Evolutionary conservation across 2,797 vertebrate genomes (phyloP).

Genomic region (Pampus argenteus): DNA sequence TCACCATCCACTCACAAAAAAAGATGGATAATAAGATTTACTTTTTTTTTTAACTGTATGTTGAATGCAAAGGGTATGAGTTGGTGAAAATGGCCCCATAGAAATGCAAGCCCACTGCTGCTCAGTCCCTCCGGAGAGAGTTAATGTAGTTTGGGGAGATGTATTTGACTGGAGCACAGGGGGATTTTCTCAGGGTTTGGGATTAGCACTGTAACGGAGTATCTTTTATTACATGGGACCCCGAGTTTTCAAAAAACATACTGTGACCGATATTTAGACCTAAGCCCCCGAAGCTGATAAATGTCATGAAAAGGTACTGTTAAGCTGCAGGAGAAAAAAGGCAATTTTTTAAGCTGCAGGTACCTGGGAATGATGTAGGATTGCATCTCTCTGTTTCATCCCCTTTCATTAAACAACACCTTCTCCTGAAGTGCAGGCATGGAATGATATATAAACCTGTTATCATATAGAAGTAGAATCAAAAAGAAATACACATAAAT

Average conservation of each 20-base stretch:
- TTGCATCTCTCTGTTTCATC: slow-evolving; percentile 65
- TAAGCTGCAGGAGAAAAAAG: slow-evolving; percentile 79
- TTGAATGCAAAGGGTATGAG: slow-evolving; percentile 78
- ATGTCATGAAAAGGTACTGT: slow-evolving; percentile 83
- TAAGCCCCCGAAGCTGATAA: slow-evolving; percentile 86
- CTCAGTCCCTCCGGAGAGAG: slow-evolving; percentile 73
- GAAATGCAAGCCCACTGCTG: slow-evolving; percentile 75
- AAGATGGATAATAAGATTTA: slow-evolving; percentile 81
- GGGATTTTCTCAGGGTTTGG: slow-evolving; percentile 82
- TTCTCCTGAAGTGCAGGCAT: slow-evolving; percentile 30
- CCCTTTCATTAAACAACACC: slow-evolving; percentile 49
- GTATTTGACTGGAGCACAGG: slow-evolving; percentile 79
- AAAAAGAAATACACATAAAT: background rate
- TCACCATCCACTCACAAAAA: slow-evolving; percentile 73
- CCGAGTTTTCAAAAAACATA: slow-evolving; percentile 83
- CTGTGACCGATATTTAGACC: slow-evolving; percentile 89
- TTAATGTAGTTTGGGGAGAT: slow-evolving; percentile 84
- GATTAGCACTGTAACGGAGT: slow-evolving; percentile 86
- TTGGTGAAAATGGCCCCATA: slow-evolving; percentile 74
- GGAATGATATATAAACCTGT: slow-evolving; percentile 33
- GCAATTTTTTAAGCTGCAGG: slow-evolving; percentile 78
- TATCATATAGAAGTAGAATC: slow-evolving; percentile 22
- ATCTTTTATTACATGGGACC: slow-evolving; percentile 84
- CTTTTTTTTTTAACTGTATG: slow-evolving; percentile 62
- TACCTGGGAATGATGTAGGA: slow-evolving; percentile 71